phyloP scores from a whole-genome alignment of 2,113 vertebrate species.

The Varanus komodoensis region DNA sequence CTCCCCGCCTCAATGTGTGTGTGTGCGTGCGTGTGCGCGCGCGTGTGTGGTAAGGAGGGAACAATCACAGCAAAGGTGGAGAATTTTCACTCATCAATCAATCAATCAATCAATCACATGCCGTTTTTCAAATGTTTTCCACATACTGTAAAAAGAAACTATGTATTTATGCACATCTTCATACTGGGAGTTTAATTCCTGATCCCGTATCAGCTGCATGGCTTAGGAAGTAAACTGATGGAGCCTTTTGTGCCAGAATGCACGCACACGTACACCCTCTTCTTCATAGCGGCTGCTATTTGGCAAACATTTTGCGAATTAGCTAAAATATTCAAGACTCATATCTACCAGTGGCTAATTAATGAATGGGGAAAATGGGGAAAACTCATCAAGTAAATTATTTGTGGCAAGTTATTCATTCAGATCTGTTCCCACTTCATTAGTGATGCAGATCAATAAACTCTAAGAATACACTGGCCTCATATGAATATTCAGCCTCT shows the following conservation, averaged over 20 bases:
- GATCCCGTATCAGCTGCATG: neutral
- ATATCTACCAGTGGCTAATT: slow-evolving; percentile 46
- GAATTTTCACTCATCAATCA: neutral
- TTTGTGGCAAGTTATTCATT: slow-evolving; percentile 52
- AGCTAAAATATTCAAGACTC: slow-evolving; percentile 46
- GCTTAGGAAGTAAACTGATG: neutral
- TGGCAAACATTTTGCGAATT: neutral
- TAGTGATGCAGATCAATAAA: slow-evolving; percentile 56
- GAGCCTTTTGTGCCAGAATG: neutral
- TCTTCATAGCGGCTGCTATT: neutral
- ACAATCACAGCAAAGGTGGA: too few relatives aligned
- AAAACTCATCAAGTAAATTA: slow-evolving; percentile 56
- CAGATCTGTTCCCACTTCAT: slow-evolving; percentile 27
- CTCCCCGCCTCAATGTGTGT: too few relatives aligned
- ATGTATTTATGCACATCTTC: neutral
- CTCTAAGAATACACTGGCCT: slow-evolving; percentile 13
- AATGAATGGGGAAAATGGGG: slow-evolving; percentile 48
- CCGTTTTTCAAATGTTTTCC: neutral
- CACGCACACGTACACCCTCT: neutral
- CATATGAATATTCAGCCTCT: slow-evolving; percentile 17
- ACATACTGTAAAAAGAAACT: neutral
- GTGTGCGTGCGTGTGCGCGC: too few relatives aligned
- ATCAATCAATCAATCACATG: neutral
- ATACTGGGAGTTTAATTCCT: neutral
- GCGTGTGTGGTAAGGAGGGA: too few relatives aligned